Base-by-base conservation (phyloP, 2,113 vertebrate genomes). In the Lepidothrix coronata region DNA sequence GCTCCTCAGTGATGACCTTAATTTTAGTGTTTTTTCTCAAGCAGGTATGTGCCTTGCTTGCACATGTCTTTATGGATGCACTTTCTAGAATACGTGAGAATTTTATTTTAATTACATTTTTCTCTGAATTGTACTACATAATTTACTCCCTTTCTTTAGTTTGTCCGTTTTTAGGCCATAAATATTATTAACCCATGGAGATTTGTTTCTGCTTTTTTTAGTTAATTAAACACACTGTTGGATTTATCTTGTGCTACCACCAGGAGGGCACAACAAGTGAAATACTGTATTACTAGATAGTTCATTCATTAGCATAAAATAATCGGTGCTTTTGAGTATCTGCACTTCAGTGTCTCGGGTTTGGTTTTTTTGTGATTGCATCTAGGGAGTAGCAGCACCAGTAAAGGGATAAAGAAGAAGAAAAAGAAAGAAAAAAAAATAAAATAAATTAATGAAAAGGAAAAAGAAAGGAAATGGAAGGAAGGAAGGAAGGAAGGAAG, bases 191-290 rank as follows among this genome's bases (percentile, higher is more conserved):
- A 98, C 97, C 96, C 93, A 95, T 52, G 15, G 97, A 97, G 96
- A 97, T 96, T 97, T 97, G 92, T 97, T 98, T 97, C 97, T 97
- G 88, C 92, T 97, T 98, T 96, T 96, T 97, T 97, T 97, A 97
- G 97, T 98, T 98, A 98, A 98, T 98, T 98, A 98, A 98, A 97
- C 96, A 97, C 95, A 97, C 96, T 8, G 46, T 94, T 96, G 95
- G 96, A 97, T 98, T 98, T 98, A 98, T 98, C 96, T 97, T 97
- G 95, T 91, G 94, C 92, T 97, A 97, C 96, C 97, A 97, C 97
- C 97, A 98, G 97, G 98, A 98, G 98, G 98, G 98, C 97, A 98
- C 90, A 97, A 97, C 88, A 97, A 97, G 91, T 97, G 97, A 98
- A 98, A 97, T 98, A 97, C 96, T 97, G 95, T 95, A 97, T 97